Base-by-base conservation (phyloP, 1,140 invertebrate species). In the Leptopilina boulardi region DNA sequence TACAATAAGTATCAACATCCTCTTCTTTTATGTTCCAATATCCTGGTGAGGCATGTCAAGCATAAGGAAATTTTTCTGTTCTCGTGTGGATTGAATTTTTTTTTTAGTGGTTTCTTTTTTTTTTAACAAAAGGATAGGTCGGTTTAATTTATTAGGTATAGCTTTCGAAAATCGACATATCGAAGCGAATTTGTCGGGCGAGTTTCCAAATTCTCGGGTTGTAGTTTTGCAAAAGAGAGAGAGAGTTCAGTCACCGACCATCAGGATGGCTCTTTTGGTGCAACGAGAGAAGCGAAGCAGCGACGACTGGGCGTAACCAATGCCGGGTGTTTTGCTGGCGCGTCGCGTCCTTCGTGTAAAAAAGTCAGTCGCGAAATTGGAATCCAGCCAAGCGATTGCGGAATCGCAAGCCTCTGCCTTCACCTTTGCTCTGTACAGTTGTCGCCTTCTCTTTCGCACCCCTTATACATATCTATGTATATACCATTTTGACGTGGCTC, bases 341-440 rank as follows among this genome's bases (percentile, higher is more conserved):
- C 84, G 85, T 83, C 84, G 86, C 80, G 83, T 86, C 79, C 86
- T 78, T 70, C 78, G 74, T 70, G 81, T 87, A 87, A 88, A 88
- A n/a, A 88, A 87, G 78, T 74, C 71, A 86, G 84, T 84, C 84
- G 82, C 78, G 77, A 82, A 85, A 82, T 86, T 88, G 87, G 86
- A 83, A 80, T 72, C 71, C 51, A 73, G 83, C 87, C 87, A 88
- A 88, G 81, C 86, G 87, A 86, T 88, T 87, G 86, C 87, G 86
- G 84, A 86, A 87, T 80, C 79, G 79, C 78, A 73, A 75, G 77
- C 77, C 80, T 87, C 82, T 66, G 73, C 83, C 83, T 82, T 78
- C 77, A 71, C 78, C 56, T 78, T 26, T 74, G 44, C 26, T 66
- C 71, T 59, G 76, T 30, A n/a, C 23, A 4, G 4, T 3, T 38